Evolutionary conservation across 2,888 invertebrate genomes (phyloP), one percentile per base, ranked within the genome.

Genomic region (Tetanocera ferruginea): DNA sequence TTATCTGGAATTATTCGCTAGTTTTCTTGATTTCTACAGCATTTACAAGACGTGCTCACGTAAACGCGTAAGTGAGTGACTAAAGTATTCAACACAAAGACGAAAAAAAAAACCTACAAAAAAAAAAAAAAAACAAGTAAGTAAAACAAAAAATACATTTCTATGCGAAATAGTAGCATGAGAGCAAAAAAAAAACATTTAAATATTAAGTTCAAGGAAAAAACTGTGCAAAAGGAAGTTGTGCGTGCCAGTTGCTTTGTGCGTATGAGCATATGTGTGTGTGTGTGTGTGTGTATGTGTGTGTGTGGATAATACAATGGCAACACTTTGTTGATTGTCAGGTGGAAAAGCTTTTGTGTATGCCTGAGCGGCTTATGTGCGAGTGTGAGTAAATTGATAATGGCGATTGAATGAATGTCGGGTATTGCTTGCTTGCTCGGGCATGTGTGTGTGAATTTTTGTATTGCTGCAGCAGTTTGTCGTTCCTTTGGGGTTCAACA

Each of bases 271-370:
- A 23, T 19, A 6, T 57, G 23, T 57, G 57, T 23, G 57, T 62
- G 17, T 25, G 5, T 0, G 14, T 62, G 23, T 4, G 3, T 62
- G 28, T 62, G 14, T 62, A 14, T 62, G 25, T 62, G 0, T 28
- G 6, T 17, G 0, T 62, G 14, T 28, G 19, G 25, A 14, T 62
- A 62, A 62, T 28, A 52, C 52, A 37, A 34, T 19, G 60, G 73
- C 51, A 62, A 73, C 60, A 28, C 62, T 64, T 73, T 73, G 60
- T 49, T 62, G 62, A 62, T 49, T 25, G 62, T 62, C 62, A 62
- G 11, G 28, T 23, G 73, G 34, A 62, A 73, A 62, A 49, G 73
- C 62, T 73, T 62, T 73, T 73, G 52, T 73, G 34, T 55, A 49
- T 14, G 8, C n/a, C 23, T 17, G 49, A 49, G 11, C 25, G 28